These are phyloP conservation scores for Lepilemur septentrionalis DNA, from an alignment of 2,797 vertebrate species.

Conservation along the genomic window DNA sequence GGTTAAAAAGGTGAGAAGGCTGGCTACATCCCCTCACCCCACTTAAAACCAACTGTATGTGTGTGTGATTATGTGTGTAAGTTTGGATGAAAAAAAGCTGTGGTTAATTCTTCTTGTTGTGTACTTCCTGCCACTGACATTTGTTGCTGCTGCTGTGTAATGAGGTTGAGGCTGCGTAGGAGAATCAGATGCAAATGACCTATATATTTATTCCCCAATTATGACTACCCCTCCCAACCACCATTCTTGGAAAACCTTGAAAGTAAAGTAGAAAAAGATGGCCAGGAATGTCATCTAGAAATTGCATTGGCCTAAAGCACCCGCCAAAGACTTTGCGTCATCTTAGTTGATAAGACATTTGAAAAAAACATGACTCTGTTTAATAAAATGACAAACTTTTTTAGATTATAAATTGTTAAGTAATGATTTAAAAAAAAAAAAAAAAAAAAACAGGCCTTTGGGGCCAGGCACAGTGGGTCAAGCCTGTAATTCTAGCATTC, in stretches of 20 bases:
- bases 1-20: slow-evolving; percentile 59
- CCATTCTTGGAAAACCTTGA: slow-evolving; percentile 50
- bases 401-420: slow-evolving; percentile 36
- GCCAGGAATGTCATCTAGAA: background rate
- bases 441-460: background rate
- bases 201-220: slow-evolving; percentile 22
- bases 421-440: too few relatives aligned
- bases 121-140: slow-evolving; percentile 73
- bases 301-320: background rate
- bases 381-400: background rate
- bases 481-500: too few relatives aligned
- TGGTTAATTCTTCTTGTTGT: slow-evolving; percentile 75
- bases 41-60: slow-evolving; percentile 58
- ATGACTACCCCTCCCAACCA: background rate
- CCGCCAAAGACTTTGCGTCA: background rate
- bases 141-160: slow-evolving; percentile 75
- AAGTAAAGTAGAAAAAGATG: background rate
- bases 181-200: slow-evolving; percentile 61
- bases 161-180: slow-evolving; percentile 58
- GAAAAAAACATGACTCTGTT: slow-evolving; percentile 24
- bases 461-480: too few relatives aligned
- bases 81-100: slow-evolving; percentile 69
- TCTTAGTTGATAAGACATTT: slow-evolving; percentile 45
- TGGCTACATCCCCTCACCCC: slow-evolving; percentile 1
- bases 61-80: slow-evolving; percentile 38